A percentile compares a stretch with the other conserved stretches of the same genome.
Evolutionary conservation across 2,888 invertebrate genomes (phyloP).

Genomic region (Drosophila emarginata): DNA sequence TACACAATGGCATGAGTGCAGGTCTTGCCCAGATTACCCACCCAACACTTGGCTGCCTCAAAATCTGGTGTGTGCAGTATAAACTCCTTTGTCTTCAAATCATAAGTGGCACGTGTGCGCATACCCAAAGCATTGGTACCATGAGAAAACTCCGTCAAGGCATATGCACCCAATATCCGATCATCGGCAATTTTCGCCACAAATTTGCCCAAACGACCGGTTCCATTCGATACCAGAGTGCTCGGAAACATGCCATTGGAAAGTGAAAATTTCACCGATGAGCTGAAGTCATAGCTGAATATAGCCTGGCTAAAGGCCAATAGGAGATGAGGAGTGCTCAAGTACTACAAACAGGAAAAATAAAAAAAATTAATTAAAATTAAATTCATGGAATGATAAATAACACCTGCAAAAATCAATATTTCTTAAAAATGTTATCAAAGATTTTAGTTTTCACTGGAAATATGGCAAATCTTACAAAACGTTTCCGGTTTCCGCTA

Average conservation of each 20-base stretch:
- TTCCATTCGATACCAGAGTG: slow-evolving; percentile 86
- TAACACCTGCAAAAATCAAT: neutral
- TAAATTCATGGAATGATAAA: neutral
- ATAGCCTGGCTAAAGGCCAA: slow-evolving; percentile 84
- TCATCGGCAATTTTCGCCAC: slow-evolving; percentile 80
- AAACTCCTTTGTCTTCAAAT: slow-evolving; percentile 88
- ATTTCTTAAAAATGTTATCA: neutral
- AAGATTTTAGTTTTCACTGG: neutral
- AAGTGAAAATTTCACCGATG: slow-evolving; percentile 87
- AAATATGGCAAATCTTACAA: neutral
- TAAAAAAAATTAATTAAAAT: neutral
- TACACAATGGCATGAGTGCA: slow-evolving; percentile 94
- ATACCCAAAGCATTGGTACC: slow-evolving; percentile 93
- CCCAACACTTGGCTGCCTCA: slow-evolving; percentile 93
- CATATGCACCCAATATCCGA: slow-evolving; percentile 88
- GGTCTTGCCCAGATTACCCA: slow-evolving; percentile 85
- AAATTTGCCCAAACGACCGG: slow-evolving; percentile 85
- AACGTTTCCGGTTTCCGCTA: neutral
- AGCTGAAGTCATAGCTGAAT: slow-evolving; percentile 84
- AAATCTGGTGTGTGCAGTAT: slow-evolving; percentile 89
- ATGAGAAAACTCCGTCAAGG: slow-evolving; percentile 94
- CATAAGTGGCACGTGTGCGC: slow-evolving; percentile 92
- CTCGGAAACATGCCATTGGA: slow-evolving; percentile 87
- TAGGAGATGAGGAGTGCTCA: slow-evolving; percentile 83
- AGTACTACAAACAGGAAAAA: slow-evolving; percentile 80